A percentile compares a stretch with the other conserved stretches of the same genome.
Evolutionary conservation across 2,113 vertebrate genomes (phyloP).

Genomic region (Puma concolor): DNA sequence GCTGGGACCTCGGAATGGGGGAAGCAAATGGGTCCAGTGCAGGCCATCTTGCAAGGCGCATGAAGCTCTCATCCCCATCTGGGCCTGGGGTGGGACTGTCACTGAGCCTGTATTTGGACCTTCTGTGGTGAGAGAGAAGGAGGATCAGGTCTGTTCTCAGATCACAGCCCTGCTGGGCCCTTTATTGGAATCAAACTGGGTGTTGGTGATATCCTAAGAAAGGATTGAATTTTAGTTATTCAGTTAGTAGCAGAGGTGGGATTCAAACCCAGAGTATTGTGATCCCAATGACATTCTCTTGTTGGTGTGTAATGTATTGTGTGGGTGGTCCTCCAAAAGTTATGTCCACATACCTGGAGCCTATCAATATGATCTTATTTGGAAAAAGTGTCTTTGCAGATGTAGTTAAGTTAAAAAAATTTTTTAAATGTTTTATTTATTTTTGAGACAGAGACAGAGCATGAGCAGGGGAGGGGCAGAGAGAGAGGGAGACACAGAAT

Average conservation of each 20-base stretch:
- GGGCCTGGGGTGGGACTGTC: not conserved
- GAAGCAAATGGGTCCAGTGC: not conserved
- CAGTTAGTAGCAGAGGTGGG: not conserved
- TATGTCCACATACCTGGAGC: not conserved
- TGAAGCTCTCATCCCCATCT: rapidly evolving
- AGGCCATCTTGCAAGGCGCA: not conserved
- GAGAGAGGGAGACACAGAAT: no score
- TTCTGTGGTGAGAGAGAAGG: not conserved
- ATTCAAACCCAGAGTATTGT: not conserved
- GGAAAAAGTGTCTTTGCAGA: not conserved
- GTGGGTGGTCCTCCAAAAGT: not conserved
- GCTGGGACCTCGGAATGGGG: rapidly evolving
- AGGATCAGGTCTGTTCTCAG: not conserved
- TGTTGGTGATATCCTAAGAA: not conserved
- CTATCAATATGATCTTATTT: not conserved
- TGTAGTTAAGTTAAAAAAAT: not conserved
- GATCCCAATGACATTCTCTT: not conserved
- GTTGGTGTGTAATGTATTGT: not conserved
- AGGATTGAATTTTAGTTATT: not conserved
- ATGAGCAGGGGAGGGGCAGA: no score
- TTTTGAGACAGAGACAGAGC: no score
- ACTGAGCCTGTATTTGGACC: not conserved
- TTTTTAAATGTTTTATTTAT: no score
- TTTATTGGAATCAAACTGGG: not conserved
- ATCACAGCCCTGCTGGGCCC: not conserved